These are phyloP conservation scores for Heterodera schachtii DNA, from an alignment of 1,140 invertebrate genomes.

Conservation along the genomic window DNA sequence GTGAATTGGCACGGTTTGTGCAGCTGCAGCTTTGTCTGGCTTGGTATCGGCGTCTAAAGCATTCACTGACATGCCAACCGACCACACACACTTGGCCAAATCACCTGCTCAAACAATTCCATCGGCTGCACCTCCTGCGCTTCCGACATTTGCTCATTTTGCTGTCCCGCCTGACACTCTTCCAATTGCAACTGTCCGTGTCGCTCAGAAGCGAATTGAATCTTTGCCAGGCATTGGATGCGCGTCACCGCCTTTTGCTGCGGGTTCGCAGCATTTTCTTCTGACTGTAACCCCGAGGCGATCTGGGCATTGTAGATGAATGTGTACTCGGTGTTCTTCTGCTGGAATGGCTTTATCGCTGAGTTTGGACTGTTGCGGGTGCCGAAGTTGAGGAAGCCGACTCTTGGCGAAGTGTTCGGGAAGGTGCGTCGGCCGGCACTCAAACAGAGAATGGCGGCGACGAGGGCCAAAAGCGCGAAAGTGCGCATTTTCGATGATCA, in stretches of 20 bases:
- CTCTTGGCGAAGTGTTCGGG: not conserved
- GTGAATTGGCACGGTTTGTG: constrained; percentile 36
- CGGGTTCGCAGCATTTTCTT: constrained; percentile 12
- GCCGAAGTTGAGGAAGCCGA: not conserved
- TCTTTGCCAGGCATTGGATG: constrained; percentile 36
- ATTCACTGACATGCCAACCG: not conserved
- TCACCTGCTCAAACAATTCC: constrained; percentile 27
- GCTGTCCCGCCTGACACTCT: constrained; percentile 33
- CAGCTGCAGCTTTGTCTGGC: constrained; percentile 14
- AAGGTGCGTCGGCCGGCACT: not conserved
- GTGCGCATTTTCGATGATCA: not conserved
- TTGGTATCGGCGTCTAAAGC: constrained; percentile 19
- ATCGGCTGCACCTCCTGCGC: constrained; percentile 32
- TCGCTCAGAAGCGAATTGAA: constrained; percentile 23
- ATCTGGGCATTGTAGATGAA: constrained; percentile 41
- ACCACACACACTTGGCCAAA: not conserved
- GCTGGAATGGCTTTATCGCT: constrained; percentile 30
- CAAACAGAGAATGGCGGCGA: constrained; percentile 1
- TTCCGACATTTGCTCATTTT: constrained; percentile 33
- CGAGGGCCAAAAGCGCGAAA: not conserved
- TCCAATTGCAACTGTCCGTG: constrained; percentile 29
- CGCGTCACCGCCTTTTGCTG: constrained; percentile 42
- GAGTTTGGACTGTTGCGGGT: constrained; percentile 1
- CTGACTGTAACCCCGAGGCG: constrained; percentile 27
- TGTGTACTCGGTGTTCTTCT: constrained; percentile 30